A percentile compares a stretch with the other conserved stretches of the same genome.
Conservation (phyloP, 1,140 invertebrate species). For the Drosophila setifemur region DNA sequence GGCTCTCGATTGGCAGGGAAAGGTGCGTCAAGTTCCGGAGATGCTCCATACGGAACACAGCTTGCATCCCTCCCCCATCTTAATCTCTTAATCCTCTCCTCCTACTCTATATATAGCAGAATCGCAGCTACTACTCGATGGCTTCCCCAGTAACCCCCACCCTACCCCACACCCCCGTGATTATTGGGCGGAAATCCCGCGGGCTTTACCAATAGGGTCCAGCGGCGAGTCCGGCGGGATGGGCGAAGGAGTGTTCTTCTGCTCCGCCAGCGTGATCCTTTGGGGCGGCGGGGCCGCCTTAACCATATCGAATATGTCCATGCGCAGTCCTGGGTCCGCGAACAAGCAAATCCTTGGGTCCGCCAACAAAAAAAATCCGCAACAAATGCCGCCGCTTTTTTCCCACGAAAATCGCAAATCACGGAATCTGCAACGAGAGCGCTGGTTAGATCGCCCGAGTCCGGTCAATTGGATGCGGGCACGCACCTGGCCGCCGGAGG, state of each 20-base stretch:
- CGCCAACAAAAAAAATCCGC: neutral
- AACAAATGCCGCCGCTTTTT: neutral
- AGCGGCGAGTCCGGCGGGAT: neutral
- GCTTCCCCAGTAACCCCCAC: too few species aligned
- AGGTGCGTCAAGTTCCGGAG: too few species aligned
- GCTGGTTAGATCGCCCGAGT: too few species aligned
- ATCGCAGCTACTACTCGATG: too few species aligned
- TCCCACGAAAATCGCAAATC: neutral
- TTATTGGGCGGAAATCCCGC: neutral
- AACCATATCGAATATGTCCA: conserved; percentile 64
- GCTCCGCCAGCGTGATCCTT: conserved; percentile 2
- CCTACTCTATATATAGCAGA: too few species aligned
- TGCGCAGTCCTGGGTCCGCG: conserved; percentile 4
- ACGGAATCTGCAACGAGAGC: neutral
- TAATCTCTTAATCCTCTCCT: too few species aligned
- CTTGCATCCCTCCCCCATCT: too few species aligned
- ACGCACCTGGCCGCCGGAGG: neutral
- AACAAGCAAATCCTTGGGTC: too few species aligned
- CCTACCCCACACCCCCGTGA: too few species aligned
- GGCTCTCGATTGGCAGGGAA: too few species aligned
- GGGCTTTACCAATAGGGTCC: neutral
- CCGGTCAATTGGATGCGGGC: too few species aligned
- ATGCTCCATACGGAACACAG: too few species aligned
- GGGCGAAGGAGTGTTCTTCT: neutral
- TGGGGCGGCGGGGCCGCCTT: conserved; percentile 54